Evolutionary conservation across 2,888 invertebrate species (phyloP), one percentile per base, ranked within the genome.

Genomic region (Ectobius pallidus): DNA sequence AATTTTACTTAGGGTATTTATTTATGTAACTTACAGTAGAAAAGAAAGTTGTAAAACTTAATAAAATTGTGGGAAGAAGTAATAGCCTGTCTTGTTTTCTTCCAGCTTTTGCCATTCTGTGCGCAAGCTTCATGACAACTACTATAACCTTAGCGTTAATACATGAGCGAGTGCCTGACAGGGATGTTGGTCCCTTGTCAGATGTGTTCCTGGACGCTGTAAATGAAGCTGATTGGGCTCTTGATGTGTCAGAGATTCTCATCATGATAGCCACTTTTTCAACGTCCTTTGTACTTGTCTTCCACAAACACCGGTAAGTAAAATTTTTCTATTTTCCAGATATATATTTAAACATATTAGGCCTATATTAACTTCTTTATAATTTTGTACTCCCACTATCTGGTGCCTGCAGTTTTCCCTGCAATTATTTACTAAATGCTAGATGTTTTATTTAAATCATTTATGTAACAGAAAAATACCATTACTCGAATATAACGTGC

Each of bases 131-230:
- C 80, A 83, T 90, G 77, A 79, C 89, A 78, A 89, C 90, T 75
- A 87, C 90, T 74, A 85, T 90, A 80, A 92, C 94, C 71, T 87
- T 96, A 79, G 92, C 95, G 77, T 84, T 94, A 81, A 92, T 95
- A 74, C 96, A 96, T 85, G 95, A 96, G 82, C 88, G 92, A 77
- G 89, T 96, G 78, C 96, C 96, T 62, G 92, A 94, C 84, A 86
- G 92, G 77, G 86, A 87, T 75, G 91, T 91, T 80, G 86, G 87
- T 73, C 95, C 95, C 70, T 89, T 96, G 78, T 93, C 93, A 72
- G 96, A 96, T 84, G 86, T 93, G 77, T 87, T 95, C 80, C 87
- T 96, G 78, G 93, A 94, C 83, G 89, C 91, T 81, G 87, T 95
- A 75, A 86, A 86, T 73, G 88, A 91, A 73, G 86, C 90, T 77